Percentiles rank a stretch among this genome's conserved stretches.
Evolutionary conservation across 2,113 vertebrate genomes (phyloP).

Genomic region (Rhizomys pruinosus): DNA sequence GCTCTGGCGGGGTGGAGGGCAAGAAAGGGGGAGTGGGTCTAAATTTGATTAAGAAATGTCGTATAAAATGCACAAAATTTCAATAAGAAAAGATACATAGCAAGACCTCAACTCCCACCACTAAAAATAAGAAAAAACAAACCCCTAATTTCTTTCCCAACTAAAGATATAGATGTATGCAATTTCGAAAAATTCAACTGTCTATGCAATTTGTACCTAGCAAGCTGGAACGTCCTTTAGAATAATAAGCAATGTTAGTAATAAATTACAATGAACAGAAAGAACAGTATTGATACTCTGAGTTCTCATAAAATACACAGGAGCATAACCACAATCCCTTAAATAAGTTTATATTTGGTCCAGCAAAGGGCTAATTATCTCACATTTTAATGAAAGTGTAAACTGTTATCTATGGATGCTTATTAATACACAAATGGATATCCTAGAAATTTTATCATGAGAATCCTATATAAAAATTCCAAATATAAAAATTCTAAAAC

Average conservation of each 20-base stretch:
- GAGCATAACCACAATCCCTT: neutral
- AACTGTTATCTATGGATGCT: neutral
- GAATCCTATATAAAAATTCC: conserved; percentile 6
- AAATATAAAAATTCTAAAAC: conserved; percentile 8
- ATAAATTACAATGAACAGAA: conserved; percentile 11
- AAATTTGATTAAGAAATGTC: too few relatives aligned
- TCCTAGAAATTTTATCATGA: neutral
- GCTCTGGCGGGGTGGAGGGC: too few relatives aligned
- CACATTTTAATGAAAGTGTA: neutral
- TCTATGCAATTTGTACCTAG: neutral
- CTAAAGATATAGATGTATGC: neutral
- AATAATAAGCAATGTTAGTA: conserved; percentile 9
- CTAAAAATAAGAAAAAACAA: neutral
- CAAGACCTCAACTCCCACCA: neutral
- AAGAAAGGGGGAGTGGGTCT: too few relatives aligned
- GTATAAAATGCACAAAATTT: too few relatives aligned
- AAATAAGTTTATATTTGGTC: neutral
- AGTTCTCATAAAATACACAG: neutral
- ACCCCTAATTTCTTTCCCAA: neutral
- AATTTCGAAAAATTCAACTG: conserved; percentile 13
- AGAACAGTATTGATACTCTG: neutral
- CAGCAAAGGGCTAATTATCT: neutral
- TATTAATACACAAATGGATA: neutral
- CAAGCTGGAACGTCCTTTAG: conserved; percentile 27
- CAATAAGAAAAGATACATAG: too few relatives aligned